Conservation (phyloP, 2,113 vertebrate species). For the Hassar affinis region DNA sequence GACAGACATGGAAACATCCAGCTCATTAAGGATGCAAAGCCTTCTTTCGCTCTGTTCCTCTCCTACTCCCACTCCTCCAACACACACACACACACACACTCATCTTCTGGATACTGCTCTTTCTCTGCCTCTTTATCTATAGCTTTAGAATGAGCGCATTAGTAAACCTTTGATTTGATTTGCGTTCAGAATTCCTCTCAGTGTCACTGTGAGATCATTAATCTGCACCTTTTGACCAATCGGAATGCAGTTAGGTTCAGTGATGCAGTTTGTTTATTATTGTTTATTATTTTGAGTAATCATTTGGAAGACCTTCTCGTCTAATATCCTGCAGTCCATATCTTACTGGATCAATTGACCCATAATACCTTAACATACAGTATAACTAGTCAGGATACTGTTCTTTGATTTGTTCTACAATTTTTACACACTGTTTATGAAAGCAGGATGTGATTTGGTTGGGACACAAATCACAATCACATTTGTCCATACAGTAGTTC, state of each 20-base stretch:
- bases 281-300: no score
- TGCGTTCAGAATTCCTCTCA: background rate
- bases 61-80: constrained; percentile 14
- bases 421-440: background rate
- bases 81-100: constrained; percentile 7
- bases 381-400: background rate
- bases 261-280: background rate
- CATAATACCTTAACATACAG: no score
- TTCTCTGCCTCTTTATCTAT: background rate
- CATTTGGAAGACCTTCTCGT: background rate
- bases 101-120: background rate
- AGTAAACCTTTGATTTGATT: background rate
- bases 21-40: constrained; percentile 30
- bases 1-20: constrained; percentile 17
- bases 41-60: background rate
- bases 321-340: background rate
- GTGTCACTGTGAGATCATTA: background rate
- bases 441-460: background rate
- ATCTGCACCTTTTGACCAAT: background rate
- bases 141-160: background rate
- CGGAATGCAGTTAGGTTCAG: background rate
- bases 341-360: no score
- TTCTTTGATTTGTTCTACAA: background rate
- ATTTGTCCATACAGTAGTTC: background rate
- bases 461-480: background rate